Evolutionary conservation across 2,888 invertebrate genomes (phyloP), one percentile per base, ranked within the genome.

Genomic region (Cremastobaeus sp.): DNA sequence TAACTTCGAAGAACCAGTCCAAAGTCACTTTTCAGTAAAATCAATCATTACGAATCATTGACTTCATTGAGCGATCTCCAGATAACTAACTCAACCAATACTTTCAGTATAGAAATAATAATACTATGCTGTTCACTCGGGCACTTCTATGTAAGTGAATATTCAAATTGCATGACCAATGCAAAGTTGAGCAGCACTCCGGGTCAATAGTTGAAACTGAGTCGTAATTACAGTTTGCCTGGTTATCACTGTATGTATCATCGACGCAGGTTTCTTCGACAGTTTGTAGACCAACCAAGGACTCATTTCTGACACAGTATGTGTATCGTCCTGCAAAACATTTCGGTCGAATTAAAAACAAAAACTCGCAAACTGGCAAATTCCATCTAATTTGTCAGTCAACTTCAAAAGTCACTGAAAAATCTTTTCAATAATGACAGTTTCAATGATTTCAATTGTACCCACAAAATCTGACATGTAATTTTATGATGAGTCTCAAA

Each of bases 181-280:
- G 54, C n/a, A n/a, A n/a, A n/a, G n/a, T n/a, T n/a, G n/a, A n/a
- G n/a, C n/a, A n/a, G n/a, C n/a, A n/a, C n/a, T n/a, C n/a, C n/a
- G n/a, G n/a, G n/a, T n/a, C 34, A 14, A 39, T 37, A 35, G 50
- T 73, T 90, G 93, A 81, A 95, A 90, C 88, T 95, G 95, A 74
- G 95, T 95, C 76, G 95, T 95, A 80, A 95, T 95, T 82, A 95
- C 95, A 72, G 95, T 94, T 89, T 95, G 95, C 79, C 95, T 91
- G 83, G 94, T 92, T 78, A 95, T 93, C 57, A 92, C 91, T 45
- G 92, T 92, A 75, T 92, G 91, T 81, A 90, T 90, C 82, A 91
- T 89, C 20, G 83, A 81, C 43, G 90, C 89, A 2, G 91, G 90
- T 71, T 90, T 89, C 41, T 93, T 92, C 15, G 89, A 87, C 15